These are phyloP conservation scores for Cnemophilus loriae DNA, from an alignment of 2,113 vertebrate species.

Conservation along the genomic window DNA sequence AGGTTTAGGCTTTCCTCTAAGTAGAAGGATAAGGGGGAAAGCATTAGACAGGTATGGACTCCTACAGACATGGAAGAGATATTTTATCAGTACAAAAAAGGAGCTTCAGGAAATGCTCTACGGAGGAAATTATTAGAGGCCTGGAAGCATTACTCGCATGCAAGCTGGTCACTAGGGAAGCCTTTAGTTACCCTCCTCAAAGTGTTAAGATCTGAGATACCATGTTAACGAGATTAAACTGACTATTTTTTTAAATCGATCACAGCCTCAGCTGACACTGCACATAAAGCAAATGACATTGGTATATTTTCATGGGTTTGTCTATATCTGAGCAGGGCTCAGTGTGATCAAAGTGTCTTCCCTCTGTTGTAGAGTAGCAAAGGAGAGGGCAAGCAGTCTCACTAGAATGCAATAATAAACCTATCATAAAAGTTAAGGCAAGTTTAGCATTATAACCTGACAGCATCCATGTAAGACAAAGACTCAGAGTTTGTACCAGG, in stretches of 20 bases:
- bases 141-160: neutral
- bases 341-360: neutral
- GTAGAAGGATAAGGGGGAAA: neutral
- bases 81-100: neutral
- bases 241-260: neutral
- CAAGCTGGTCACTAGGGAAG: neutral
- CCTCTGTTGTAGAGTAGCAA: neutral
- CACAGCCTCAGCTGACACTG: neutral
- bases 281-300: neutral
- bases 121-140: neutral
- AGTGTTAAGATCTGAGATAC: conserved; percentile 10
- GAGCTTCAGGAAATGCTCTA: neutral
- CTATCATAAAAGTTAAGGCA: neutral
- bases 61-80: neutral
- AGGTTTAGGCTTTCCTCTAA: neutral
- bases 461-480: neutral
- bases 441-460: neutral
- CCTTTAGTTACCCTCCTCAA: conserved; percentile 20
- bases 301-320: neutral
- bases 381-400: neutral
- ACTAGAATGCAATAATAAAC: neutral
- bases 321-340: neutral
- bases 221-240: conserved; percentile 9
- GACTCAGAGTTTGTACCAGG: neutral
- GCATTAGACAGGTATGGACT: neutral